Base-by-base conservation (phyloP, 2,888 invertebrate species). In the Lymantria monacha region DNA sequence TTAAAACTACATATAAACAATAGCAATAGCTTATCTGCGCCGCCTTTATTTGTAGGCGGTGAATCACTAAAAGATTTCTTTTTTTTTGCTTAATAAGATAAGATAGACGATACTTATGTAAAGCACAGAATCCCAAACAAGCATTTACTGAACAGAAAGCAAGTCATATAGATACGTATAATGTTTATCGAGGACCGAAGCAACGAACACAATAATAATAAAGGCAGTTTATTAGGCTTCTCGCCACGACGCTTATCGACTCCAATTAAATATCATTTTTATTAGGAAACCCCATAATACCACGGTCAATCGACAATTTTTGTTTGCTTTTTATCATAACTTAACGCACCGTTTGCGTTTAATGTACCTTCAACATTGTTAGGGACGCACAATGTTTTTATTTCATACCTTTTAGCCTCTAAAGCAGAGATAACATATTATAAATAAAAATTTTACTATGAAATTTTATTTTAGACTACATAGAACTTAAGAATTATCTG, bases 201-300 rank as follows among this genome's bases (percentile, higher is more conserved):
- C 78, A 76, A 78, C 78, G 82, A 81, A 85, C 83, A 83, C 80
- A 83, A 82, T 81, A 84, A 89, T 89, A 90, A 88, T 87, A 88
- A 87, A 87, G 77, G 67, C 78, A 82, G 81, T 91, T 91, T 91
- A 91, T 91, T 89, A 79, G 83, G 74, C 84, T 75, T 81, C 87
- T 83, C 79, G 72, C 77, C 83, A 80, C 74, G 85, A 79, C 76
- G 72, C 81, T 85, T 90, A 89, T 89, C 89, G 87, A 70, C 73
- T 81, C 80, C 89, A 90, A 89, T 91, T 91, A 91, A 90, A 89
- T 89, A 85, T 83, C 81, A 85, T 88, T 88, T 91, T 91, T 91
- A 90, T 90, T 89, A 76, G 76, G 81, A 86, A 85, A 78, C 81
- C 75, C 74, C 70, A 74, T 64, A 85, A 83, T 81, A 83, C 41